phyloP scores from a whole-genome alignment of 1,140 invertebrate genomes.

The Ctenoplectra terminalis region DNA sequence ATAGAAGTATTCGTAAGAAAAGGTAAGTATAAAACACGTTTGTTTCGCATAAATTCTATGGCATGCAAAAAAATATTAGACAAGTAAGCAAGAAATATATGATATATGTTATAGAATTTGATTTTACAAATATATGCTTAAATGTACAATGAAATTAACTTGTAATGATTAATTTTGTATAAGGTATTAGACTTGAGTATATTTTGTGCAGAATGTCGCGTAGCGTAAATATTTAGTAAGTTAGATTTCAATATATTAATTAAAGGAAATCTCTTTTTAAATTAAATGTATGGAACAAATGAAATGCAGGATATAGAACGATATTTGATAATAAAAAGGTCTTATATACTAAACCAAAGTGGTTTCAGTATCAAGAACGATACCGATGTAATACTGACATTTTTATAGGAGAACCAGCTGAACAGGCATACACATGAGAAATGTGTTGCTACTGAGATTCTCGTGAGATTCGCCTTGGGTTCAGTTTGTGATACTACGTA shows the following conservation, averaged over 20 bases:
- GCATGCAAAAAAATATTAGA: conserved; percentile 45
- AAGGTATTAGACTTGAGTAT: conserved; percentile 15
- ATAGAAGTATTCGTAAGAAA: conserved; percentile 83
- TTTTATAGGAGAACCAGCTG: conserved; percentile 85
- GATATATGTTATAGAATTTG: not conserved
- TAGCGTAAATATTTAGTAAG: conserved; percentile 12
- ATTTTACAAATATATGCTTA: conserved; percentile 26
- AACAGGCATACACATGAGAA: conserved; percentile 78
- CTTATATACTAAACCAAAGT: conserved; percentile 59
- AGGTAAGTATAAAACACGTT: conserved; percentile 81
- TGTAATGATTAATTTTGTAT: not conserved
- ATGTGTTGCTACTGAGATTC: conserved; percentile 78
- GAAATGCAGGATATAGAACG: conserved; percentile 8
- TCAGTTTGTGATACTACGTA: conserved; percentile 81
- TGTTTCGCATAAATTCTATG: conserved; percentile 17
- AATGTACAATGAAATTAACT: conserved; percentile 40
- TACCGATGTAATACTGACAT: conserved; percentile 82
- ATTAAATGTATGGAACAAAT: not conserved
- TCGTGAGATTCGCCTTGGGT: conserved; percentile 80
- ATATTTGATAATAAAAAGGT: conserved; percentile 22
- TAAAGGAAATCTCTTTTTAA: not conserved
- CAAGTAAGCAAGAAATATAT: conserved; percentile 47
- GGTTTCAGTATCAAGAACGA: conserved; percentile 68
- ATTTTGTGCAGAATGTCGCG: not conserved
- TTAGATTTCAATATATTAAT: not conserved